phyloP scores from a whole-genome alignment of 1,140 invertebrate species.

The Macrotrachela quadricornifera region DNA sequence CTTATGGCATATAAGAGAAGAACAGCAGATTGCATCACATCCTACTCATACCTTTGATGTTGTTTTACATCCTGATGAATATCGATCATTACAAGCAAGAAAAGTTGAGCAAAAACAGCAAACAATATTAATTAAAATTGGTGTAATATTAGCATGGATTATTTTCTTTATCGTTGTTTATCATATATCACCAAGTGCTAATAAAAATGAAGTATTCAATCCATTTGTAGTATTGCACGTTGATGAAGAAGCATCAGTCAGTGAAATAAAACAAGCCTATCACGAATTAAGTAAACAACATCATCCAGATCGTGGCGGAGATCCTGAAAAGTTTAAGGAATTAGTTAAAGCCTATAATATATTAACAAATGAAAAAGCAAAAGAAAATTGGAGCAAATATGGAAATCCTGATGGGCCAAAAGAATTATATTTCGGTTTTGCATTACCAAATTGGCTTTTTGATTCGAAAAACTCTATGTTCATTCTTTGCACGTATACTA shows the following conservation, averaged over 20 bases:
- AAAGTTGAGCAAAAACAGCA: no score
- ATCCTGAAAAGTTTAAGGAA: slow-evolving; percentile 88
- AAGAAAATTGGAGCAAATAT: slow-evolving; percentile 93
- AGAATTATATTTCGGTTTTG: slow-evolving; percentile 8
- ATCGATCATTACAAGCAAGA: no score
- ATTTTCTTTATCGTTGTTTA: slow-evolving; percentile 65
- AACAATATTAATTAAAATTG: no score
- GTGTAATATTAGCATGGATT: slow-evolving; percentile 62
- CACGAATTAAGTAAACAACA: slow-evolving; percentile 68
- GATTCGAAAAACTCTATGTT: no score
- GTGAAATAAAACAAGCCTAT: slow-evolving; percentile 84
- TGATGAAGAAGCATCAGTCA: slow-evolving; percentile 41
- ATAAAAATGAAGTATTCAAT: slow-evolving; percentile 54
- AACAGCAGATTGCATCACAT: no score
- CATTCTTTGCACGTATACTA: no score
- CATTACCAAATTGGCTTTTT: no score
- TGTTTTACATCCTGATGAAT: no score
- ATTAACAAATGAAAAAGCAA: slow-evolving; percentile 80
- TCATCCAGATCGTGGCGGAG: slow-evolving; percentile 91
- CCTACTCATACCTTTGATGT: no score
- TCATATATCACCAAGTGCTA: slow-evolving; percentile 83
- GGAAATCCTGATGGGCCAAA: slow-evolving; percentile 98
- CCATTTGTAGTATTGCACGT: slow-evolving; percentile 85
- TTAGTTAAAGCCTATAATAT: slow-evolving; percentile 73
- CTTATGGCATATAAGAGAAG: no score